Base-by-base conservation (phyloP, 2,888 invertebrate genomes). In the Isotomurus palustris region DNA sequence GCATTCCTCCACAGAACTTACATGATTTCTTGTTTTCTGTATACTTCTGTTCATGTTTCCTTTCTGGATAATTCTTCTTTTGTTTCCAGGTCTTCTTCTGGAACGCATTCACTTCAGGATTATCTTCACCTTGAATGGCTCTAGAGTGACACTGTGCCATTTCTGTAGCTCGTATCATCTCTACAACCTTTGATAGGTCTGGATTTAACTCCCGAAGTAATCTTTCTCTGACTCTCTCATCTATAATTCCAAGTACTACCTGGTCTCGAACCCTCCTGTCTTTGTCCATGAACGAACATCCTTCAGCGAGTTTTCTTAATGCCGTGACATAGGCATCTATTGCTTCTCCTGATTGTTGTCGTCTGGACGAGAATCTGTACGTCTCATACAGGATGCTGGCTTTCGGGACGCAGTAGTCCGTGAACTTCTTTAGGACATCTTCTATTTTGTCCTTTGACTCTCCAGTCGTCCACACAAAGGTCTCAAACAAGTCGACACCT, bases 291-390 rank as follows among this genome's bases (percentile, higher is more conserved):
- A 58, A 58, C 4, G 35, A 48, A 38, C 58, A 58, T n/a, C 32
- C 38, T 1, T 24, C 40, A 2, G 58, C 53, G 17, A 47, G 17
- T 12, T 3, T 48, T 19, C 40, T 44, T 41, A 58, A 29, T 27
- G 35, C 53, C 14, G 58, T 43, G 5, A 52, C 53, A 19, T 47
- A 58, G 4, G 25, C 12, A 29, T 58, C 58, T 12, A 58, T 53
- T 17, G n/a, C 14, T 29, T 58, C 56, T 3, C 22, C 21, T 10
- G n/a, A 24, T 24, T 25, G 45, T 38, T 56, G 56, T 28, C 10
- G 43, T 45, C 45, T 56, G 1, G 43, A 35, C 12, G 36, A 17
- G 25, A 56, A 56, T 10, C 29, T 12, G 29, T 24, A 52, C 28
- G 56, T 56, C 35, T 56, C 56, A 24, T 17, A 52, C 36, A 52